These are phyloP conservation scores for Leptopilina drosophilae DNA, from an alignment of 2,888 invertebrate species.

Conservation along the genomic window DNA sequence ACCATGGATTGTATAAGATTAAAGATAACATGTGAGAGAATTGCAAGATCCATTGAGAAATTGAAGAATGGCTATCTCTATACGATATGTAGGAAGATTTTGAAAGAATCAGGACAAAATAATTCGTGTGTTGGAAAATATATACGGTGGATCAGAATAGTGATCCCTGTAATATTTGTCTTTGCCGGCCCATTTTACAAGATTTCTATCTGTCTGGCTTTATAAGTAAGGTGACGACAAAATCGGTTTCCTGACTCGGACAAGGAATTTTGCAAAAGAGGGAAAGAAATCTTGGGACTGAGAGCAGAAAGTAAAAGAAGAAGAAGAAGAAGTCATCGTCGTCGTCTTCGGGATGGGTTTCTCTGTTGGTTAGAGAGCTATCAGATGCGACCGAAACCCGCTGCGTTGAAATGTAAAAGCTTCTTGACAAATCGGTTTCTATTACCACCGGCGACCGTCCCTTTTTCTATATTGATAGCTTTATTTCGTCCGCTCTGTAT, in stretches of 20 bases:
- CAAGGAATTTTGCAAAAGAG: slow-evolving; percentile 48
- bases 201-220: slow-evolving; percentile 70
- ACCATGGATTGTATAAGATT: too few relatives aligned
- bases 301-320: slow-evolving; percentile 33
- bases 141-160: slow-evolving; percentile 64
- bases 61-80: background rate
- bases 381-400: slow-evolving; percentile 65
- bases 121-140: slow-evolving; percentile 44
- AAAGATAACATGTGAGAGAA: too few relatives aligned
- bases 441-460: slow-evolving; percentile 64
- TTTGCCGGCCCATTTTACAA: slow-evolving; percentile 71
- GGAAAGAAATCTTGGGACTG: slow-evolving; percentile 41
- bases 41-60: too few relatives aligned
- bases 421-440: slow-evolving; percentile 73
- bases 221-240: slow-evolving; percentile 62
- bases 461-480: slow-evolving; percentile 68
- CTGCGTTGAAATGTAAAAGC: slow-evolving; percentile 73
- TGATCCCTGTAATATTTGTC: slow-evolving; percentile 72
- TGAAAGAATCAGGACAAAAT: slow-evolving; percentile 4
- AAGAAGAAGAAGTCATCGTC: too few relatives aligned
- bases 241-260: slow-evolving; percentile 58
- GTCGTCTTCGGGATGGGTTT: slow-evolving; percentile 56
- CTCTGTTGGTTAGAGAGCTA: slow-evolving; percentile 69
- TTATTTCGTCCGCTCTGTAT: slow-evolving; percentile 66
- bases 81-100: background rate